A percentile compares a stretch with the other conserved stretches of the same genome.
phyloP scores from a whole-genome alignment of 2,888 invertebrate genomes.

The Xylota sylvarum region DNA sequence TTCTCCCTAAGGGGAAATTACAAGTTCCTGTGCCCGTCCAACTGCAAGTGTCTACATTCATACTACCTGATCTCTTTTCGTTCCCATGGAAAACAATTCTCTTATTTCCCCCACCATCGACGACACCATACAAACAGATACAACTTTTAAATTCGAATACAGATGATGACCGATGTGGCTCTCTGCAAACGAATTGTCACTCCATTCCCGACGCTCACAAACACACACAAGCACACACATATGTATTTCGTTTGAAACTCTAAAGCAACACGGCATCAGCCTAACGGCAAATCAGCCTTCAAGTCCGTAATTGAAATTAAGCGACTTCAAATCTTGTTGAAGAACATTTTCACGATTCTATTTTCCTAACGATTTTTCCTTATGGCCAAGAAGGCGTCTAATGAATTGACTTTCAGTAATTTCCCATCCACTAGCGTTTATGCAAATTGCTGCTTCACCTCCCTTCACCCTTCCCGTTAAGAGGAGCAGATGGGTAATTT shows the following conservation, averaged over 20 bases:
- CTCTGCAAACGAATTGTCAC: constrained; percentile 56
- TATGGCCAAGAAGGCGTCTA: constrained; percentile 73
- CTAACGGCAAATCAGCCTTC: constrained; percentile 69
- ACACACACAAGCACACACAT: constrained; percentile 17
- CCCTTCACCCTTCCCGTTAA: background rate
- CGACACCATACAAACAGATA: constrained; percentile 37
- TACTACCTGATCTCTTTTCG: background rate
- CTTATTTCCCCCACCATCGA: too few species aligned
- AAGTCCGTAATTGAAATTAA: constrained; percentile 73
- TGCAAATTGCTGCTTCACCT: constrained; percentile 62
- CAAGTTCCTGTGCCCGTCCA: constrained; percentile 34
- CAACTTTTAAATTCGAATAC: constrained; percentile 31
- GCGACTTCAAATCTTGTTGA: constrained; percentile 45
- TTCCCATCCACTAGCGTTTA: constrained; percentile 73
- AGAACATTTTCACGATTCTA: constrained; percentile 65
- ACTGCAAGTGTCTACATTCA: constrained; percentile 49
- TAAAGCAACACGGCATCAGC: constrained; percentile 7
- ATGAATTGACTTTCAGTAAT: constrained; percentile 76
- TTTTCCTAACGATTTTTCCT: constrained; percentile 28
- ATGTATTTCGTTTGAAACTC: constrained; percentile 19
- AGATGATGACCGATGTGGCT: constrained; percentile 52
- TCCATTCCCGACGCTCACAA: constrained; percentile 2
- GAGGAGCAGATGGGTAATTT: constrained; percentile 36
- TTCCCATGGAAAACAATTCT: constrained; percentile 42
- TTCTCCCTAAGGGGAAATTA: background rate